Conservation (phyloP, 2,888 invertebrate genomes). For the Argynnis bischoffii region DNA sequence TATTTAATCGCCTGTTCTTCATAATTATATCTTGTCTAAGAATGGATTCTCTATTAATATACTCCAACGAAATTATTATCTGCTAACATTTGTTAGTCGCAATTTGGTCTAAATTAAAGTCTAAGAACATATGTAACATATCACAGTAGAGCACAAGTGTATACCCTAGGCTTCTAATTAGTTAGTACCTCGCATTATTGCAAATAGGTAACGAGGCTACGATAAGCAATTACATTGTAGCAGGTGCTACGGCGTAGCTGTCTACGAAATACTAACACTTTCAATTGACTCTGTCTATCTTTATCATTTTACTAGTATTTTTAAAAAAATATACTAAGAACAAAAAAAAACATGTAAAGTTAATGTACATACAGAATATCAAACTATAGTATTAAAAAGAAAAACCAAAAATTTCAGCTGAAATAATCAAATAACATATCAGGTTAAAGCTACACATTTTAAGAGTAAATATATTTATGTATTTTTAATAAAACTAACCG, state of each 20-base stretch:
- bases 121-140: conserved; percentile 5
- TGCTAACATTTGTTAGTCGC: no score
- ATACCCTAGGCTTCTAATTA: conserved; percentile 5
- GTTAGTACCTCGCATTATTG: conserved; percentile 20
- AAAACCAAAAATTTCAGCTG: no score
- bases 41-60: no score
- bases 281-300: not conserved
- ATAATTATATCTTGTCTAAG: no score
- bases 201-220: conserved; percentile 17
- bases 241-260: conserved; percentile 20
- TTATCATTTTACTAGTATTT: no score
- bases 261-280: not conserved
- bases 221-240: conserved; percentile 12
- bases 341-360: not conserved
- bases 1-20: no score
- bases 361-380: not conserved
- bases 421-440: no score
- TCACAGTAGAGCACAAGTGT: conserved; percentile 1
- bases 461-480: no score
- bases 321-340: not conserved
- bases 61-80: no score
- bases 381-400: no score
- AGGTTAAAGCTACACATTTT: no score
- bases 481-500: no score
- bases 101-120: not conserved